phyloP scores from a whole-genome alignment of 2,888 invertebrate genomes.

The Aelia acuminata region DNA sequence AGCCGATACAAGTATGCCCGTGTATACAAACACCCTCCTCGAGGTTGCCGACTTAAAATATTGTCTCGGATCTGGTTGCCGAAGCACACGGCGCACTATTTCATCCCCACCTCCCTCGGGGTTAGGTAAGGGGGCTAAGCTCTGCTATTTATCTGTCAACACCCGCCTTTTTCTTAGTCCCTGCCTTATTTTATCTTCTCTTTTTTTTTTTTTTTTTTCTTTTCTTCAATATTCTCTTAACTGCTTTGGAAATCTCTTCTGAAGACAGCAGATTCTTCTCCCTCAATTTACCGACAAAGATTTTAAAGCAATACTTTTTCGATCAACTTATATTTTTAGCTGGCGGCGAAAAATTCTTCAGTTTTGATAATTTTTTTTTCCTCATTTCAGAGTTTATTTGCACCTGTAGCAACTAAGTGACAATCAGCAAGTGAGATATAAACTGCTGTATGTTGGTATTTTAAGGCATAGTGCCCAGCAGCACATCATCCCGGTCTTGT shows the following conservation, averaged over 20 bases:
- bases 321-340: too few relatives aligned
- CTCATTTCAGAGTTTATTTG: too few relatives aligned
- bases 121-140: neutral
- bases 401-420: too few relatives aligned
- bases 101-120: neutral
- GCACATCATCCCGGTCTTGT: too few relatives aligned
- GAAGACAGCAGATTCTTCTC: neutral
- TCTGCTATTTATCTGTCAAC: neutral
- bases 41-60: neutral
- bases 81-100: neutral
- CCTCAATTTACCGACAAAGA: neutral
- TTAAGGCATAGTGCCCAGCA: too few relatives aligned
- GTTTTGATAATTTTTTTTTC: too few relatives aligned
- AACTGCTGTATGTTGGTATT: too few relatives aligned
- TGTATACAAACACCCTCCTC: too few relatives aligned
- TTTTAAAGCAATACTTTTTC: too few relatives aligned
- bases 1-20: too few relatives aligned
- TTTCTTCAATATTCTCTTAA: neutral
- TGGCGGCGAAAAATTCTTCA: too few relatives aligned
- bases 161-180: neutral
- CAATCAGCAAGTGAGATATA: too few relatives aligned
- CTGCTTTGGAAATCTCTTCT: slow-evolving; percentile 9
- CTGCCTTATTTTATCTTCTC: neutral
- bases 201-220: neutral
- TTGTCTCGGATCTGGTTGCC: neutral